phyloP scores from a whole-genome alignment of 2,113 vertebrate species.

The Propithecus coquereli region DNA sequence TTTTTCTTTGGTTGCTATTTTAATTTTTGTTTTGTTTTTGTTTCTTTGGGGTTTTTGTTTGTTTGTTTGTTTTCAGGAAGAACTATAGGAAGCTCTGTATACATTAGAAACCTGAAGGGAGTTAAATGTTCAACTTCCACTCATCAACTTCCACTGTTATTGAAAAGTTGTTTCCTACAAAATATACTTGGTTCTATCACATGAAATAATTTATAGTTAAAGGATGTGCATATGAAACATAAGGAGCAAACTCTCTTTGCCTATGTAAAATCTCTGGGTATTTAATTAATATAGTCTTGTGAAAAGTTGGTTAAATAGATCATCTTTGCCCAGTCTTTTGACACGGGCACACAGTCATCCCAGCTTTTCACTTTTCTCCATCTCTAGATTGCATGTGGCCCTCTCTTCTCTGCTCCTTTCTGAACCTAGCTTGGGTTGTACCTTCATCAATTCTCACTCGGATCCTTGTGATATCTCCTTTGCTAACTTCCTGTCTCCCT shows the following conservation, averaged over 20 bases:
- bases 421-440: background rate
- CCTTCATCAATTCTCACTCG: background rate
- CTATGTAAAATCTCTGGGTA: background rate
- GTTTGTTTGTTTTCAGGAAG: background rate
- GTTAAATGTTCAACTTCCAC: background rate
- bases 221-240: background rate
- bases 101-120: conserved; percentile 6
- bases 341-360: background rate
- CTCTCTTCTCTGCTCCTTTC: background rate
- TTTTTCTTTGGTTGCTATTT: background rate
- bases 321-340: background rate
- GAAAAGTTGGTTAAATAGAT: background rate
- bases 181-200: background rate
- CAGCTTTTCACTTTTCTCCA: background rate
- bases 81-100: background rate
- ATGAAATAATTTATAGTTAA: conserved; percentile 22
- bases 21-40: background rate
- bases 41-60: background rate
- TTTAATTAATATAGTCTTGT: background rate
- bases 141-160: background rate
- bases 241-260: background rate
- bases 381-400: background rate
- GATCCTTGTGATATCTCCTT: background rate
- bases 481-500: background rate
- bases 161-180: background rate